These are phyloP conservation scores for Phaonia tiefii DNA, from an alignment of 2,888 invertebrate genomes.

Conservation along the genomic window DNA sequence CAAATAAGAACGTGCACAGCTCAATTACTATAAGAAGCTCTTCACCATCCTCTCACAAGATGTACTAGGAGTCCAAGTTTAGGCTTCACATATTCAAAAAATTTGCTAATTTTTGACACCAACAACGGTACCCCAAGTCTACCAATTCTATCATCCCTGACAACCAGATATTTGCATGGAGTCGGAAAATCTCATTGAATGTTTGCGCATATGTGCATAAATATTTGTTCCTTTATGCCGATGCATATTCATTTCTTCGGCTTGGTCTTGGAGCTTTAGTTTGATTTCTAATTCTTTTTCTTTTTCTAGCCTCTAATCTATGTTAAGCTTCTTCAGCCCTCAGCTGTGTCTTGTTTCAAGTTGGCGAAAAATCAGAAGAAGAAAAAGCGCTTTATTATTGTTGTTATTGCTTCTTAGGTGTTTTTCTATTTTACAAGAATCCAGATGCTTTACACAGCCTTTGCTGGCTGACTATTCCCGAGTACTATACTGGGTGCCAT, in stretches of 20 bases:
- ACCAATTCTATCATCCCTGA: too few species aligned
- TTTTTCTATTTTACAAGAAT: constrained; percentile 40
- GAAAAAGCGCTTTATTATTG: constrained; percentile 7
- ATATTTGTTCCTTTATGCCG: background rate
- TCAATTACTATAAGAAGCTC: too few species aligned
- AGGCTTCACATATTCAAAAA: too few species aligned
- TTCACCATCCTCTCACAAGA: too few species aligned
- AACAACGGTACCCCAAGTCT: too few species aligned
- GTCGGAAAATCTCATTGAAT: too few species aligned
- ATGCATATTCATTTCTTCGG: constrained; percentile 17
- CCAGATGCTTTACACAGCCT: constrained; percentile 38
- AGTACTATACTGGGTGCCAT: constrained; percentile 49
- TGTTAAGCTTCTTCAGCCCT: constrained; percentile 49
- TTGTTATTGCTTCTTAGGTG: background rate
- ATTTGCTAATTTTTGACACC: too few species aligned
- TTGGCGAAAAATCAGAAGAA: background rate
- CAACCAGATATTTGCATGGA: too few species aligned
- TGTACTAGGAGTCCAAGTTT: too few species aligned
- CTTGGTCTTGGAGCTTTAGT: background rate
- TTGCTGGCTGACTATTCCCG: background rate
- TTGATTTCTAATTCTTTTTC: background rate
- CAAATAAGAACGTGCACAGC: too few species aligned
- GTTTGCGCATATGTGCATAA: background rate
- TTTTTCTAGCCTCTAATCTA: constrained; percentile 30
- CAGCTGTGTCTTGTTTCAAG: constrained; percentile 50